Evolutionary conservation across 2,888 invertebrate species (phyloP).

Genomic region (Embidobia sp.): DNA sequence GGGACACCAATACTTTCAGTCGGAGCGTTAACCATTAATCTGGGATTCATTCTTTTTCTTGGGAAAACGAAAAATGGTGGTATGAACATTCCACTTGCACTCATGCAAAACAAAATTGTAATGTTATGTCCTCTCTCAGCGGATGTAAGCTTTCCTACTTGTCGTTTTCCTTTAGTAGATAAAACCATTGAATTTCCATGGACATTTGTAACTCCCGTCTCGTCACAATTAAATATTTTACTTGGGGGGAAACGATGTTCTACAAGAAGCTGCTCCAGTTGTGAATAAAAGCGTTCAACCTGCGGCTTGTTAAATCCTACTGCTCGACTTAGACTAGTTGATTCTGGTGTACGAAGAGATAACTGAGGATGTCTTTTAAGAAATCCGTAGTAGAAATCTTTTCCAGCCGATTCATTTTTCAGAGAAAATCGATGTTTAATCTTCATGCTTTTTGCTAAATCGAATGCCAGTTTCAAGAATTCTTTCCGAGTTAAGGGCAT

Average conservation of each 20-base stretch:
- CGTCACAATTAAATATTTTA: slow-evolving; percentile 5
- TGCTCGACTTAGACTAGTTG: background rate
- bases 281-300: background rate
- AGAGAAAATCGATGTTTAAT: too few species aligned
- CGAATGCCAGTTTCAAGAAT: too few species aligned
- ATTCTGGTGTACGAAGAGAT: slow-evolving; percentile 4
- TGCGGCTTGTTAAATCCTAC: background rate
- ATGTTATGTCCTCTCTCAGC: slow-evolving; percentile 64
- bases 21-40: slow-evolving; percentile 63
- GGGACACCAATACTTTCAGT: slow-evolving; percentile 48
- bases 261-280: background rate
- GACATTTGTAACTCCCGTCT: slow-evolving; percentile 3
- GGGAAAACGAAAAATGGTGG: slow-evolving; percentile 66
- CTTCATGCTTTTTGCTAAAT: too few species aligned
- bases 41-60: slow-evolving; percentile 53
- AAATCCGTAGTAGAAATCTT: background rate
- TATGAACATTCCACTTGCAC: slow-evolving; percentile 45
- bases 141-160: slow-evolving; percentile 66
- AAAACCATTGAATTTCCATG: slow-evolving; percentile 1
- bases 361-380: background rate
- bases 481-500: too few species aligned
- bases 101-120: slow-evolving; percentile 63
- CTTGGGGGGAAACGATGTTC: background rate
- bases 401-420: too few species aligned
- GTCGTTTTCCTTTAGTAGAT: slow-evolving; percentile 36